These are phyloP conservation scores for Teleopsis dalmanni DNA, from an alignment of 1,140 invertebrate species.

Conservation along the genomic window DNA sequence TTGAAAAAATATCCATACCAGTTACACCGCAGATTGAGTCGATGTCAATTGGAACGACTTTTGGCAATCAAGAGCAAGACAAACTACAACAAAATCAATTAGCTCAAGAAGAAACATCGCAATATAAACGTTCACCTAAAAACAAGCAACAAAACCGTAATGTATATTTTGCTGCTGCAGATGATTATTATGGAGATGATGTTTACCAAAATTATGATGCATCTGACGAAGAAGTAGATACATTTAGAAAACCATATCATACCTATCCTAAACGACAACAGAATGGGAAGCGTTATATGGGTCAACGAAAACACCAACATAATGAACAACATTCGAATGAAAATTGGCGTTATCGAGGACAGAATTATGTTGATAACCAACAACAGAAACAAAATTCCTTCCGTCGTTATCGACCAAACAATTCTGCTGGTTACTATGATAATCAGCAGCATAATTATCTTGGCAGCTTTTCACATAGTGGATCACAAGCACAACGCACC, in stretches of 20 bases:
- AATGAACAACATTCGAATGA: slow-evolving; percentile 15
- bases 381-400: slow-evolving; percentile 10
- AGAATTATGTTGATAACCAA: not conserved
- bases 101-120: slow-evolving; percentile 1
- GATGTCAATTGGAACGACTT: slow-evolving; percentile 42
- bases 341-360: slow-evolving; percentile 39
- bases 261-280: not conserved
- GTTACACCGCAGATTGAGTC: slow-evolving; percentile 17
- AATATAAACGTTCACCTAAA: slow-evolving; percentile 1
- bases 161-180: slow-evolving; percentile 4
- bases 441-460: slow-evolving; percentile 20
- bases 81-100: not conserved
- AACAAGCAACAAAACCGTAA: not conserved
- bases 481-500: not conserved
- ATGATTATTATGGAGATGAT: not conserved
- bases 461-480: not conserved
- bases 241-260: not conserved
- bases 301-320: slow-evolving; percentile 1
- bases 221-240: slow-evolving; percentile 19
- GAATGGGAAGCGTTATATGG: not conserved
- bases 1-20: slow-evolving; percentile 9
- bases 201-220: slow-evolving; percentile 6
- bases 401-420: slow-evolving; percentile 30
- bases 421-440: slow-evolving; percentile 27
- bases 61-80: slow-evolving; percentile 27